Evolutionary conservation across 2,113 vertebrate species (phyloP), one percentile per base, ranked within the genome.

Genomic region (Tyto alba): DNA sequence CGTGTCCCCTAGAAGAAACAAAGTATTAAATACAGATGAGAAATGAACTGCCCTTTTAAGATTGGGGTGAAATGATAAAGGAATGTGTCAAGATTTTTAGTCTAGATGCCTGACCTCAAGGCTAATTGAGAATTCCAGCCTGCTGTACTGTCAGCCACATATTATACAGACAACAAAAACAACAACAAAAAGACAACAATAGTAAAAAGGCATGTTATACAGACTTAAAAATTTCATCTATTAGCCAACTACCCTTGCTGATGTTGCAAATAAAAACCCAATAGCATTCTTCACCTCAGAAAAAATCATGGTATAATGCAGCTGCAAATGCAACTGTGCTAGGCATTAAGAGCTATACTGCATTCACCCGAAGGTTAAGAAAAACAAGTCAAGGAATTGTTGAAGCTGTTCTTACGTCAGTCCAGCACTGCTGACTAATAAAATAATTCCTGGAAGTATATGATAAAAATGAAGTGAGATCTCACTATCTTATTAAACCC

Each of bases 51-150:
- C 52, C 56, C 45, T 91, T 96, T 88, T 52, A 91, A 68, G 92
- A 97, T 11, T 66, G 83, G 95, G 91, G 73, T 85, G 67, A 93
- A 96, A 96, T 7, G 52, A 94, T 83, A 95, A 34, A 89, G 47
- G 74, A 69, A 60, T 40, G 29, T 79, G 92, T 81, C 52, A 82
- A 93, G 88, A 96, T 84, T 96, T 94, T 91, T 89, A 71, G 43
- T 79, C 63, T 62, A 74, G 80, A 89, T 67, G 88, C 26, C 66
- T 97, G 95, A 97, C 88, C 95, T 81, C 32, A 32, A 67, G 86
- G 81, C 86, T 90, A 95, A 95, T 53, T 95, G 86, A 92, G 89
- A 96, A 62, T 59, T 94, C 82, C 79, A 83, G 62, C 63, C 14
- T 19, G 55, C 69, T 45, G 26, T 71, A 85, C 47, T 85, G 73